Conservation (phyloP, 2,797 vertebrate species). For the Chromobotia macracanthus region DNA sequence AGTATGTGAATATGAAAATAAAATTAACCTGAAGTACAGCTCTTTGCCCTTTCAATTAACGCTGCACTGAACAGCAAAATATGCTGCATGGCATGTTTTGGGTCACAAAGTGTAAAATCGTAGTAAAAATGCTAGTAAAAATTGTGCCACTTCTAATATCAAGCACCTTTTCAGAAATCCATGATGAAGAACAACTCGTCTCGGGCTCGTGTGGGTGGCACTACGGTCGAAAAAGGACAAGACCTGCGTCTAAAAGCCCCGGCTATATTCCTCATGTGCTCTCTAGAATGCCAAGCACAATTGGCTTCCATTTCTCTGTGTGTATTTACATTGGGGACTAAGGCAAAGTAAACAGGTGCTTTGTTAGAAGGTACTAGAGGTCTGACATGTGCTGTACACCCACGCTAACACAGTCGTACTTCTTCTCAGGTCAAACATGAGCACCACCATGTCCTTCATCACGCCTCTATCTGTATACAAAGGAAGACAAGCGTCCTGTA, state of each 20-base stretch:
- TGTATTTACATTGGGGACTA: slow-evolving; percentile 68
- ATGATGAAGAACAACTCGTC: too few species aligned
- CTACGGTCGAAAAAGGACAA: too few species aligned
- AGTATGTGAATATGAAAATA: too few species aligned
- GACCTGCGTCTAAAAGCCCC: not conserved
- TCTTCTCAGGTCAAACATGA: slow-evolving; percentile 72
- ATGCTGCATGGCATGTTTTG: too few species aligned
- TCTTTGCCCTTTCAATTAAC: too few species aligned
- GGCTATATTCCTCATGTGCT: not conserved
- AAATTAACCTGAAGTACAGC: too few species aligned
- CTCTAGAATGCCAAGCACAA: slow-evolving; percentile 38
- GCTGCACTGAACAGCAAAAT: too few species aligned
- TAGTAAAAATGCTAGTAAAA: too few species aligned
- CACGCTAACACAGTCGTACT: slow-evolving; percentile 56
- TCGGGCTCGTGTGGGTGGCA: too few species aligned
- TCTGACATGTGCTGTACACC: slow-evolving; percentile 67
- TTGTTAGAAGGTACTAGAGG: slow-evolving; percentile 73
- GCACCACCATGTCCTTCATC: slow-evolving; percentile 66
- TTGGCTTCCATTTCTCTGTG: slow-evolving; percentile 64
- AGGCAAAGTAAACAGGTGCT: slow-evolving; percentile 68
- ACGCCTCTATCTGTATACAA: slow-evolving; percentile 72
- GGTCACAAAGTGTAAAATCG: too few species aligned
- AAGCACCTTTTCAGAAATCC: too few species aligned
- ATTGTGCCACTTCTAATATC: too few species aligned
- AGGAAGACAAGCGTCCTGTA: slow-evolving; percentile 17